Percentiles rank a stretch among this genome's conserved stretches.
These are phyloP conservation scores for Glyptemys insculpta DNA, from an alignment of 2,797 vertebrate species.

Conservation along the genomic window DNA sequence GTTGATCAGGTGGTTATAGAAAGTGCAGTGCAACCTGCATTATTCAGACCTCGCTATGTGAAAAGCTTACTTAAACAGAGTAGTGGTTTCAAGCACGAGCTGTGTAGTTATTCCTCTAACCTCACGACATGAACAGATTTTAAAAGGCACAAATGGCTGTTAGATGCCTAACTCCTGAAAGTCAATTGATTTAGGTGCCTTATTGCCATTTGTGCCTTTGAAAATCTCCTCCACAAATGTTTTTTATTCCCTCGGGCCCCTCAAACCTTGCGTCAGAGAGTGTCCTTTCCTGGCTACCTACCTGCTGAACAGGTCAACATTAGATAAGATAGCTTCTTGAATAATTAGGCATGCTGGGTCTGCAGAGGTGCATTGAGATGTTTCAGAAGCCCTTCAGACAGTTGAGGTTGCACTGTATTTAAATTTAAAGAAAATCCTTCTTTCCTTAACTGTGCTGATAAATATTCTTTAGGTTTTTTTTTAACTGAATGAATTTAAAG, in stretches of 20 bases:
- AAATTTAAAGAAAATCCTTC: not conserved
- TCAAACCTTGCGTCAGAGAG: not conserved
- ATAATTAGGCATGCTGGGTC: not conserved
- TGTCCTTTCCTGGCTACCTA: not conserved
- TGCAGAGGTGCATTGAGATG: not conserved
- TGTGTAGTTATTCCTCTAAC: not conserved
- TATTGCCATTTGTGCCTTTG: too few species aligned
- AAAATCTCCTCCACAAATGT: too few species aligned
- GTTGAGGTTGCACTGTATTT: not conserved
- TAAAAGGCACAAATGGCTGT: not conserved
- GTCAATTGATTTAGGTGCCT: too few species aligned
- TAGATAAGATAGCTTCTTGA: not conserved
- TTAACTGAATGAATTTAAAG: not conserved
- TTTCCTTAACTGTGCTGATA: not conserved
- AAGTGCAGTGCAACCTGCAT: not conserved
- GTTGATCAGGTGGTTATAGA: not conserved
- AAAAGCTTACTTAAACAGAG: not conserved
- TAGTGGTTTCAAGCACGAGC: not conserved
- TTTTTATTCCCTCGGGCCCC: not conserved
- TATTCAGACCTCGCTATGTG: not conserved
- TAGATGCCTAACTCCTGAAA: too few species aligned
- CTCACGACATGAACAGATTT: not conserved
- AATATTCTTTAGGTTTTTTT: not conserved
- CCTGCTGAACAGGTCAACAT: not conserved
- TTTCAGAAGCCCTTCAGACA: not conserved